A percentile compares a stretch with the other conserved stretches of the same genome.
These are phyloP conservation scores for Sorex maritimensis DNA, from an alignment of 2,797 vertebrate genomes.

Conservation along the genomic window DNA sequence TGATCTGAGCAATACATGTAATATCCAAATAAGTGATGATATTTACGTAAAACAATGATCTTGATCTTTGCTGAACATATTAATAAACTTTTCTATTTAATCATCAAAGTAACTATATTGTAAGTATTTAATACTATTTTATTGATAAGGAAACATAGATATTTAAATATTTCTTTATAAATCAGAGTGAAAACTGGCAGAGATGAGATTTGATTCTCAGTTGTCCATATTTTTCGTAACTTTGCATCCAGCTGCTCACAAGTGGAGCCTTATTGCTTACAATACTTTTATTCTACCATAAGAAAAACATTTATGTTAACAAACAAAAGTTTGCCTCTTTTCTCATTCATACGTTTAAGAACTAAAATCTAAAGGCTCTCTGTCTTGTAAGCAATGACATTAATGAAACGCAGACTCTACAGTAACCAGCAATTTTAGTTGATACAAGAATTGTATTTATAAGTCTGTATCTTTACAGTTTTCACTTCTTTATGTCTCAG, in stretches of 20 bases:
- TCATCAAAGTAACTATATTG: constrained; percentile 53
- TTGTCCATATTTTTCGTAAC: not conserved
- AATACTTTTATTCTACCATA: not conserved
- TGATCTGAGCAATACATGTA: constrained; percentile 6
- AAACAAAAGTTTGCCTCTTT: not conserved
- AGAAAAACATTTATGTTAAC: constrained; percentile 8
- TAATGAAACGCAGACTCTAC: not conserved
- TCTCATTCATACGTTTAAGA: not conserved
- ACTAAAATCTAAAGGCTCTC: not conserved
- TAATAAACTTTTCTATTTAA: constrained; percentile 36
- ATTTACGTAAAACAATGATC: constrained; percentile 31
- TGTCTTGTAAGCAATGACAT: not conserved
- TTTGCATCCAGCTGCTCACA: not conserved
- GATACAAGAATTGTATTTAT: not conserved
- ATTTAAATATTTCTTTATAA: constrained; percentile 40
- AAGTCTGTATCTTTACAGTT: not conserved
- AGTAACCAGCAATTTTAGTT: not conserved
- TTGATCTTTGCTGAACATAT: constrained; percentile 33
- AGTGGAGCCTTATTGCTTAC: not conserved
- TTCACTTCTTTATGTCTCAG: constrained; percentile 88
- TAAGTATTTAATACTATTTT: constrained; percentile 49
- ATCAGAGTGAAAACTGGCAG: constrained; percentile 18
- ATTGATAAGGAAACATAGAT: constrained; percentile 44
- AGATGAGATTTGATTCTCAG: constrained; percentile 31
- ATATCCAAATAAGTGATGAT: constrained; percentile 19